Conservation (phyloP, 2,113 vertebrate species). For the Ifrita kowaldi region DNA sequence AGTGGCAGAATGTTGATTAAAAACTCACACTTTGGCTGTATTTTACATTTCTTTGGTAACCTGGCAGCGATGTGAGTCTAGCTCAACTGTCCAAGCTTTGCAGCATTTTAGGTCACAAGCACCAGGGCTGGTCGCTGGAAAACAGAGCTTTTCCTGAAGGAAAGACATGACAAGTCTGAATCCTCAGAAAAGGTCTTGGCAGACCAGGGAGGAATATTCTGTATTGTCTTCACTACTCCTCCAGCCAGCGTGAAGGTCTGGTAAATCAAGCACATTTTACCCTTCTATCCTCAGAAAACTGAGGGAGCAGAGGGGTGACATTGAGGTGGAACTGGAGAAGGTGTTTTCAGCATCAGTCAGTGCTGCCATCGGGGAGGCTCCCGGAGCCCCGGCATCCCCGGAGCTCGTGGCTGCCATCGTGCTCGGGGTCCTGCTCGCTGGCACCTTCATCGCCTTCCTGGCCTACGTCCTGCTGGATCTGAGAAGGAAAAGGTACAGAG, state of each 20-base stretch:
- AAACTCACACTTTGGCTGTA: not conserved
- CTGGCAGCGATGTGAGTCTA: not conserved
- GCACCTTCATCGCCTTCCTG: conserved; percentile 49
- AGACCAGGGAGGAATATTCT: not conserved
- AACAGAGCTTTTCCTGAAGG: not conserved
- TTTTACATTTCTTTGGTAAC: not conserved
- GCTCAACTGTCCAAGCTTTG: not conserved
- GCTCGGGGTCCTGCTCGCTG: conserved; percentile 52
- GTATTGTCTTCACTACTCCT: not conserved
- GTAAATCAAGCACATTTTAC: not conserved
- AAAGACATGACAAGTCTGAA: not conserved
- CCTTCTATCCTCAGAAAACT: conserved; percentile 70
- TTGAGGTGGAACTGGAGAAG: conserved; percentile 47
- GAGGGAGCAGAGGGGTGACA: conserved; percentile 25
- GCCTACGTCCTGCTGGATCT: not conserved
- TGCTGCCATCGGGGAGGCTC: not conserved
- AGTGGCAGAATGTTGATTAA: not conserved
- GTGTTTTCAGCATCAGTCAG: conserved; percentile 33
- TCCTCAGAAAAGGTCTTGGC: fast-evolving
- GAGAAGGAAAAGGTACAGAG: conserved; percentile 59
- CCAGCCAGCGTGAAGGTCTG: not conserved
- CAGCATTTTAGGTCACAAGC: not conserved
- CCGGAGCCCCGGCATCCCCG: not conserved
- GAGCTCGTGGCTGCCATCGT: conserved; percentile 1
- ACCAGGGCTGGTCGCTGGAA: not conserved